Percentiles rank a stretch among this genome's conserved stretches.
phyloP scores from a whole-genome alignment of 2,888 invertebrate genomes.

The Eumacrocentrus americanus region DNA sequence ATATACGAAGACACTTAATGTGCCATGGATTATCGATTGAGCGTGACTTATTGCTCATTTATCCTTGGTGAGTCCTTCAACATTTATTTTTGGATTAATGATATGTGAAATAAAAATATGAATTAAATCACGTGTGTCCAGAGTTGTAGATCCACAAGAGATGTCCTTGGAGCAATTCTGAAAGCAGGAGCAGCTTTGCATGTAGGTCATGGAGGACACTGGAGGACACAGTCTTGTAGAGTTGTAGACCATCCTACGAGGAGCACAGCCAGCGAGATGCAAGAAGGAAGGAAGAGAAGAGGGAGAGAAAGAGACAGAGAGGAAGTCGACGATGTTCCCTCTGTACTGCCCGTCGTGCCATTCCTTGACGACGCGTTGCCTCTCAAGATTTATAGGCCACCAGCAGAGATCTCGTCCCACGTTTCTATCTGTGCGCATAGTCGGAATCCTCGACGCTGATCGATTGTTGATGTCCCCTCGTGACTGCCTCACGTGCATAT shows the following conservation, averaged over 20 bases:
- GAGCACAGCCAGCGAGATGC: too few species aligned
- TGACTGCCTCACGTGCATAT: too few species aligned
- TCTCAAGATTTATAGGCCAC: not conserved
- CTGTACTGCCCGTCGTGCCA: not conserved
- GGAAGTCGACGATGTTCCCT: not conserved
- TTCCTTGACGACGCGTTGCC: not conserved
- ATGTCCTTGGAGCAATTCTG: not conserved
- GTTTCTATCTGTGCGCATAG: slow-evolving; percentile 15
- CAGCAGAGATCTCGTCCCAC: slow-evolving; percentile 8
- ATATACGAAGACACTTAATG: too few species aligned
- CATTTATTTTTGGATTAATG: slow-evolving; percentile 3
- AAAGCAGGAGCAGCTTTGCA: too few species aligned
- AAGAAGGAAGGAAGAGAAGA: too few species aligned
- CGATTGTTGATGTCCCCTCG: slow-evolving; percentile 17
- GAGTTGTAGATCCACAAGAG: too few species aligned
- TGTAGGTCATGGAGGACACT: not conserved
- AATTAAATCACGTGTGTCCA: not conserved
- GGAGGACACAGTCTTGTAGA: too few species aligned
- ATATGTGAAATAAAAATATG: not conserved
- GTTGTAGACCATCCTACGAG: too few species aligned
- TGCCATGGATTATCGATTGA: slow-evolving; percentile 24
- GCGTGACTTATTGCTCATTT: slow-evolving; percentile 9
- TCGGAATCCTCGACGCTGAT: slow-evolving; percentile 8
- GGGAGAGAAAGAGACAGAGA: not conserved
- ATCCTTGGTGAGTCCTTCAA: not conserved